Evolutionary conservation across 2,797 vertebrate genomes (phyloP), one percentile per base, ranked within the genome.

Genomic region (Myotis vivesi): DNA sequence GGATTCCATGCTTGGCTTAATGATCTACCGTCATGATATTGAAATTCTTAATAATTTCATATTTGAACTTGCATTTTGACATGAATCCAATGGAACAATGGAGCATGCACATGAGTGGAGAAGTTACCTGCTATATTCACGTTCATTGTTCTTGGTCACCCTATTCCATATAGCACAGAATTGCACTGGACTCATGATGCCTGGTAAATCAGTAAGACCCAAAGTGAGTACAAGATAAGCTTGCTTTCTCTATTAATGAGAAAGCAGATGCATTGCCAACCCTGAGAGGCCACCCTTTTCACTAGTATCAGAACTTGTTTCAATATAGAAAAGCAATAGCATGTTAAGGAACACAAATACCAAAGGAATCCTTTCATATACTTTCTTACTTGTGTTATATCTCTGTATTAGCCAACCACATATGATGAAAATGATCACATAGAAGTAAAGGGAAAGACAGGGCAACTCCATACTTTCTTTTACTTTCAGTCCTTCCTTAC

Each of bases 11-110:
- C 22, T 80, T 75, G 5, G 5, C 90, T 77, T 73, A 73, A 44
- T 53, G 38, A 1, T 92, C 12, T 71, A 5, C 2, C 82, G 13
- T 44, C 10, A 49, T 4, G 5, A 53, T 71, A 6, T 90, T 82
- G 20, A 90, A 83, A 84, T 90, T 88, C 22, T 89, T 73, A 85
- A 81, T 71, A 51, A 68, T 84, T 84, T 87, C 19, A 87, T 46
- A 15, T 84, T 51, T 62, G 30, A 62, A 49, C 19, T 59, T 77
- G 11, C 77, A 11, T 51, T 77, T 76, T 87, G 41, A 71, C 77
- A 44, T 64, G 38, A 87, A 51, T 80, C 13, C 41, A 64, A 2
- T 68, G 4, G 17, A 3, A 59, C 6, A 92, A 22, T 8, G 8
- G 15, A 91, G 33, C 17, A 57, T 17, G 41, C 20, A 4, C 33